phyloP scores from a whole-genome alignment of 2,888 invertebrate species.

The Drosophila ochracea region DNA sequence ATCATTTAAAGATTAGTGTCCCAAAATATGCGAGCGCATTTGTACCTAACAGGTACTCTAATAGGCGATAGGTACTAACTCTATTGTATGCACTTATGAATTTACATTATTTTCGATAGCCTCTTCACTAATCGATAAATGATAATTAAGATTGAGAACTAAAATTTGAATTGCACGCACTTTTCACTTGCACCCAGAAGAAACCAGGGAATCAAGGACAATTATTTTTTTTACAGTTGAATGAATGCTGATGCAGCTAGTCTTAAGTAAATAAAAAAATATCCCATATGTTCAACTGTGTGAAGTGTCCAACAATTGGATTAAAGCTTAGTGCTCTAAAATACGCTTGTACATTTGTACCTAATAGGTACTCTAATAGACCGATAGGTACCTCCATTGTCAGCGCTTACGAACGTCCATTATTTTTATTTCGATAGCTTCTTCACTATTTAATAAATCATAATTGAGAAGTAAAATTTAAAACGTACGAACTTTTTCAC shows the following conservation, averaged over 20 bases:
- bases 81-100: background rate
- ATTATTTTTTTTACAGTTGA: background rate
- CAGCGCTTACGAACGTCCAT: background rate
- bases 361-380: background rate
- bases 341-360: background rate
- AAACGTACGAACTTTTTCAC: background rate
- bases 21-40: background rate
- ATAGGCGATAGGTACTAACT: background rate
- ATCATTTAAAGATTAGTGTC: too few species aligned
- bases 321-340: background rate
- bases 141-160: background rate
- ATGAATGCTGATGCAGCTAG: background rate
- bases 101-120: slow-evolving; percentile 6
- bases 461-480: background rate
- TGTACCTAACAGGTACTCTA: background rate
- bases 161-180: background rate
- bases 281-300: background rate
- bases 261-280: background rate
- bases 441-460: background rate
- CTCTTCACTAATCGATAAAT: background rate
- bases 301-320: slow-evolving; percentile 66
- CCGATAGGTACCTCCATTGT: too few species aligned
- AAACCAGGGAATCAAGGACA: background rate
- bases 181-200: background rate
- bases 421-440: background rate